Conservation (phyloP, 23 tunicate genomes). For the Ascidia mentula region DNA sequence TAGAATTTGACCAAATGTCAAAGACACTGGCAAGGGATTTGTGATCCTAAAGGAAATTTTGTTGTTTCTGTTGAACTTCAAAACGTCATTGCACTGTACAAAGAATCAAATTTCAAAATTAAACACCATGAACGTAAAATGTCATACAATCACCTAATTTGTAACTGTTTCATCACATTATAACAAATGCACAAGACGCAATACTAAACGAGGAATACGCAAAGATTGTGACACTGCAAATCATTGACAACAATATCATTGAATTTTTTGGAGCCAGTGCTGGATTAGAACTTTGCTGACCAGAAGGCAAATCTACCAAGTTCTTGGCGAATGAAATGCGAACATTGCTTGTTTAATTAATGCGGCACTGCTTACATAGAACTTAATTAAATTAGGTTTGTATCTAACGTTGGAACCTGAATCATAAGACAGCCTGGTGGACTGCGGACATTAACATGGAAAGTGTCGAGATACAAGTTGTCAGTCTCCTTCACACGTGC, state of each 20-base stretch:
- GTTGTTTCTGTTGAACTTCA: background rate
- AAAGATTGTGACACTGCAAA: background rate
- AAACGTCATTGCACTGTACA: slow-evolving; percentile 12
- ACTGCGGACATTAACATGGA: slow-evolving; percentile 25
- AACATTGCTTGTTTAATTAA: no score
- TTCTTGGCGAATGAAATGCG: no score
- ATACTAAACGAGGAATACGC: no score
- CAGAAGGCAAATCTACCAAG: no score
- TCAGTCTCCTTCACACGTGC: slow-evolving; percentile 31
- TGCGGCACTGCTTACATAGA: background rate
- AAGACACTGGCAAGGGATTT: slow-evolving; percentile 41
- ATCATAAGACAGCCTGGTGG: slow-evolving; percentile 45
- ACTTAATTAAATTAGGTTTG: background rate
- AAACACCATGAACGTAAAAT: no score
- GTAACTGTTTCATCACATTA: no score
- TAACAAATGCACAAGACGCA: no score
- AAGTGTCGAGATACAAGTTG: slow-evolving; percentile 32
- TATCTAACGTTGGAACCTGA: no score
- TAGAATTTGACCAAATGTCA: slow-evolving; percentile 39
- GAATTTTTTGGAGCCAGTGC: no score
- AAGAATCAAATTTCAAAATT: background rate
- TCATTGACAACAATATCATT: no score
- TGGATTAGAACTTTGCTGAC: no score
- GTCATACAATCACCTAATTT: no score
- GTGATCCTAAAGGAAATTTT: slow-evolving; percentile 16